These are phyloP conservation scores for Bilobella aurantiaca DNA, from an alignment of 1,140 invertebrate genomes.

Conservation along the genomic window DNA sequence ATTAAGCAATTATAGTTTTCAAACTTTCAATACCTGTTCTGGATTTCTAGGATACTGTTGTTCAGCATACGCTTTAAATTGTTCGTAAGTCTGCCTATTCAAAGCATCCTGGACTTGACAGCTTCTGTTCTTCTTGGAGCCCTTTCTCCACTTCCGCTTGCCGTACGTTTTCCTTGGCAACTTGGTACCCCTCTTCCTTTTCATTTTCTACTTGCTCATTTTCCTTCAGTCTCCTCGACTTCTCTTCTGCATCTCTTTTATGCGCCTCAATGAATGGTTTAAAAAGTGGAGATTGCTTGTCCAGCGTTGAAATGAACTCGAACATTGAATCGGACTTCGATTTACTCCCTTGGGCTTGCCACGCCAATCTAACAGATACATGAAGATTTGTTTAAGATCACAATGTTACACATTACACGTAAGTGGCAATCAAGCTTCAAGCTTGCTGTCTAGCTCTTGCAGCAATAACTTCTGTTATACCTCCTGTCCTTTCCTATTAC, in stretches of 20 bases:
- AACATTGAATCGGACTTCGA: constrained; percentile 74
- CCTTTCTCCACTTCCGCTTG: constrained; percentile 42
- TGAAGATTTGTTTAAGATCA: neutral
- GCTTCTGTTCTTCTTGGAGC: constrained; percentile 51
- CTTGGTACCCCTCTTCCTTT: constrained; percentile 45
- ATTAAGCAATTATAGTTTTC: neutral
- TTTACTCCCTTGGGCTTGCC: constrained; percentile 81
- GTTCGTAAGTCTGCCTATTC: constrained; percentile 89
- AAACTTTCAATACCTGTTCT: constrained; percentile 51
- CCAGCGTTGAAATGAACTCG: constrained; percentile 78
- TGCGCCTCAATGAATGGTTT: constrained; percentile 84
- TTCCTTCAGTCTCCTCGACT: constrained; percentile 53
- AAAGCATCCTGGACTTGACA: constrained; percentile 82
- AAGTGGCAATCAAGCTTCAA: no score
- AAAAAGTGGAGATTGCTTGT: constrained; percentile 77
- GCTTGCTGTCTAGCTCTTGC: no score
- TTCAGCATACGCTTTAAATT: constrained; percentile 88
- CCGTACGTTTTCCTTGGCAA: constrained; percentile 37
- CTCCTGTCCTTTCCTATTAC: constrained; percentile 87
- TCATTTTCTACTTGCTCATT: constrained; percentile 19
- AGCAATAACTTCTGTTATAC: no score
- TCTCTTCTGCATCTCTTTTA: constrained; percentile 69
- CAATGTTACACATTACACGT: neutral
- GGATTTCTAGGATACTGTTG: constrained; percentile 89
- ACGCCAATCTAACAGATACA: constrained; percentile 56